phyloP scores from a whole-genome alignment of 2,113 vertebrate genomes.

The Dasyurus viverrinus region DNA sequence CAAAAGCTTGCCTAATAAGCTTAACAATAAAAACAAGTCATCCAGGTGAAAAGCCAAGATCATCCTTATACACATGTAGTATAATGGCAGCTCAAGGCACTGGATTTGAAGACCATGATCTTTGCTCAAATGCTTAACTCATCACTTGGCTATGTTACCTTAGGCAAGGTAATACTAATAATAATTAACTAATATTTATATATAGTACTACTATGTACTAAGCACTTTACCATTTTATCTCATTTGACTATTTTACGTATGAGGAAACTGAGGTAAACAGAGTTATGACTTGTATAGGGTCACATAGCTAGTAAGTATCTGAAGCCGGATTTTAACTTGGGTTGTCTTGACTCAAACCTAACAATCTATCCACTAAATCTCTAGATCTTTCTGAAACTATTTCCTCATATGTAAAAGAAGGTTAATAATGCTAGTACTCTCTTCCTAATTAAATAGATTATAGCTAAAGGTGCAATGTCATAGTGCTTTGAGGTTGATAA shows the following conservation, averaged over 20 bases:
- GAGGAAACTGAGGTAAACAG: neutral
- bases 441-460: neutral
- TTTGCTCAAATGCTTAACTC: neutral
- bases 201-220: neutral
- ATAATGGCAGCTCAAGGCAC: neutral
- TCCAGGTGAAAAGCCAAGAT: neutral
- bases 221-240: neutral
- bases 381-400: neutral
- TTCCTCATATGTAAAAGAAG: neutral
- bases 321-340: neutral
- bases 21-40: constrained; percentile 23
- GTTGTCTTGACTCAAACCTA: neutral
- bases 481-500: no score
- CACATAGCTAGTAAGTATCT: neutral
- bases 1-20: neutral
- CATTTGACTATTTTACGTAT: neutral
- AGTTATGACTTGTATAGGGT: neutral
- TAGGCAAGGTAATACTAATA: neutral
- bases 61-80: constrained; percentile 11
- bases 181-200: neutral
- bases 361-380: neutral
- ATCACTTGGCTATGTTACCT: neutral
- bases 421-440: neutral
- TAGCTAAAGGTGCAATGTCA: no score
- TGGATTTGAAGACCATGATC: neutral